These are phyloP conservation scores for Sander vitreus DNA, from an alignment of 2,113 vertebrate species.

Conservation along the genomic window DNA sequence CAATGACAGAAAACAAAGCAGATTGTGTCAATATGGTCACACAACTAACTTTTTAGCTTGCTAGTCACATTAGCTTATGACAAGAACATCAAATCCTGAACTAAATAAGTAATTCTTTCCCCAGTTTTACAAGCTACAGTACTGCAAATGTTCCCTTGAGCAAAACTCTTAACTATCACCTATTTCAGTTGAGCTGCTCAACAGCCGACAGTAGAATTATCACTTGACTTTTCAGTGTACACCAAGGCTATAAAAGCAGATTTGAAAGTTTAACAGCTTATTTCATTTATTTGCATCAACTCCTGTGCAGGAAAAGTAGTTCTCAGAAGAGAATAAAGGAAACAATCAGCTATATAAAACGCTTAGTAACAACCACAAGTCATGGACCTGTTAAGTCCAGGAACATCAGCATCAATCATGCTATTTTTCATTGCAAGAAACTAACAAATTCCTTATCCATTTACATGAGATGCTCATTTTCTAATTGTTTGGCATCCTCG, in stretches of 20 bases:
- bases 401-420: not conserved
- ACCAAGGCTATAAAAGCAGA: not conserved
- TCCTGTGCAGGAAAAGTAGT: slow-evolving; percentile 7
- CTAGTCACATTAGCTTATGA: not conserved
- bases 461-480: not conserved
- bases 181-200: not conserved
- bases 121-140: not conserved
- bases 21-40: not conserved
- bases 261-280: not conserved
- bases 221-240: not conserved
- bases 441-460: not conserved
- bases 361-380: not conserved
- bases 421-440: not conserved
- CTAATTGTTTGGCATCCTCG: not conserved
- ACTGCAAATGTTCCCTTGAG: not conserved
- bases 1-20: not conserved
- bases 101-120: not conserved
- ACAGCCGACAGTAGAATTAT: not conserved
- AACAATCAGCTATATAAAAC: not conserved
- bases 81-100: not conserved
- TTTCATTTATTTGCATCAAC: slow-evolving; percentile 1
- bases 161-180: not conserved
- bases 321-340: not conserved
- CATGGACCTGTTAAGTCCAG: not conserved
- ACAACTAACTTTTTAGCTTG: not conserved